These are phyloP conservation scores for Hippocampus kuda DNA, from an alignment of 2,797 vertebrate genomes.

Conservation along the genomic window DNA sequence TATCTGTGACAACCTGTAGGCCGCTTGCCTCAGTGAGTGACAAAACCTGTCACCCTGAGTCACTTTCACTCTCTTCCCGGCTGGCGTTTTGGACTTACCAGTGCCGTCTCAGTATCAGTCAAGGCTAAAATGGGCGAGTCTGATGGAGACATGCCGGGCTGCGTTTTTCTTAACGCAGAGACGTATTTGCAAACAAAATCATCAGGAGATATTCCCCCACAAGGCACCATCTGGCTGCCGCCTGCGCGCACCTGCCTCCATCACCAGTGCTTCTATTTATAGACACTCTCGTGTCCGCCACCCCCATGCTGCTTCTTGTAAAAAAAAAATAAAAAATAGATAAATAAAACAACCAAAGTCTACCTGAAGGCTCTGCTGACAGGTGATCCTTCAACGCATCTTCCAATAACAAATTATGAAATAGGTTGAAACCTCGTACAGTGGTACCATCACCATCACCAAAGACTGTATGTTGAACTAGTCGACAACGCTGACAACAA, in stretches of 20 bases:
- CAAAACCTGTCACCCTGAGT: constrained; percentile 63
- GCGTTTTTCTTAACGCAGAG: constrained; percentile 46
- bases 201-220: constrained; percentile 59
- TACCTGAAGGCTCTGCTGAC: constrained; percentile 35
- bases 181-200: constrained; percentile 70
- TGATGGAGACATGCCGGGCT: constrained; percentile 38
- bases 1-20: constrained; percentile 61
- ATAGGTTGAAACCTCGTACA: constrained; percentile 19
- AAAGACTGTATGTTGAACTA: neutral
- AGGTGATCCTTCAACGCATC: constrained; percentile 47
- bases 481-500: neutral
- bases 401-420: constrained; percentile 30
- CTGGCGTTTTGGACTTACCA: constrained; percentile 48
- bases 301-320: constrained; percentile 43
- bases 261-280: constrained; percentile 48
- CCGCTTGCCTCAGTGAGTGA: constrained; percentile 57
- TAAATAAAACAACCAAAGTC: constrained; percentile 35
- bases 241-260: constrained; percentile 53
- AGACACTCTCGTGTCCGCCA: constrained; percentile 40
- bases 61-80: constrained; percentile 53
- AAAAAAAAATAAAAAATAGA: constrained; percentile 25
- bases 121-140: constrained; percentile 48
- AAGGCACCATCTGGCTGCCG: constrained; percentile 63
- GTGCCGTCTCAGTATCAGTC: constrained; percentile 59
- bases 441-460: neutral